Evolutionary conservation across 1,140 invertebrate species (phyloP).

Genomic region (Limonius californicus): DNA sequence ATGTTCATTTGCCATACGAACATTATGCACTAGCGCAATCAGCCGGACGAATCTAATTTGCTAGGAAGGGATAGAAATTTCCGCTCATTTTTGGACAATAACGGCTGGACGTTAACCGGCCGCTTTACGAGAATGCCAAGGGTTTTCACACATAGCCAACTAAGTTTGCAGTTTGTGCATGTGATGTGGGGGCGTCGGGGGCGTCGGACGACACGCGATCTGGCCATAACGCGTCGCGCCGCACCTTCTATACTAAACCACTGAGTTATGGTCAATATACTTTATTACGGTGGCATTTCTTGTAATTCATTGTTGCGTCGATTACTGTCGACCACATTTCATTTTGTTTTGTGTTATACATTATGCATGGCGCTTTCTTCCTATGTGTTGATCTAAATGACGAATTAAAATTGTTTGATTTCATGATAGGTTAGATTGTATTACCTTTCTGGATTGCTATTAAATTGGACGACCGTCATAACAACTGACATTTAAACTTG

Average conservation of each 20-base stretch:
- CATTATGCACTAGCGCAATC: not conserved
- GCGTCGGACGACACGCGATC: constrained; percentile 20
- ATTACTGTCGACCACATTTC: constrained; percentile 15
- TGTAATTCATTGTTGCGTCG: constrained; percentile 20
- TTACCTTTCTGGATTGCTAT: no score
- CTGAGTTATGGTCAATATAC: constrained; percentile 25
- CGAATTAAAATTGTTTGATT: not conserved
- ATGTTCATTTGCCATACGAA: not conserved
- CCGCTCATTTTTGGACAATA: not conserved
- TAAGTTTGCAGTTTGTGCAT: not conserved
- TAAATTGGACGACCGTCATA: no score
- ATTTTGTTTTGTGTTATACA: not conserved
- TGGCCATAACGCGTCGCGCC: constrained; percentile 15
- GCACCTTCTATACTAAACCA: constrained; percentile 12
- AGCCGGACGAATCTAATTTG: not conserved
- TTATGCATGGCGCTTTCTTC: not conserved
- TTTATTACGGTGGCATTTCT: constrained; percentile 22
- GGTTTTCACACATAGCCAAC: not conserved
- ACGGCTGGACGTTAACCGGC: not conserved
- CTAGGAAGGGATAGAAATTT: not conserved
- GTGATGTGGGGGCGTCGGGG: constrained; percentile 7
- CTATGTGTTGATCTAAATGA: not conserved
- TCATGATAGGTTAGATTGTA: not conserved
- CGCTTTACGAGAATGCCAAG: not conserved
- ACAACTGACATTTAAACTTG: no score